Percentiles rank a stretch among this genome's conserved stretches.
phyloP scores from a whole-genome alignment of 2,888 invertebrate species.

The Timandra comae region DNA sequence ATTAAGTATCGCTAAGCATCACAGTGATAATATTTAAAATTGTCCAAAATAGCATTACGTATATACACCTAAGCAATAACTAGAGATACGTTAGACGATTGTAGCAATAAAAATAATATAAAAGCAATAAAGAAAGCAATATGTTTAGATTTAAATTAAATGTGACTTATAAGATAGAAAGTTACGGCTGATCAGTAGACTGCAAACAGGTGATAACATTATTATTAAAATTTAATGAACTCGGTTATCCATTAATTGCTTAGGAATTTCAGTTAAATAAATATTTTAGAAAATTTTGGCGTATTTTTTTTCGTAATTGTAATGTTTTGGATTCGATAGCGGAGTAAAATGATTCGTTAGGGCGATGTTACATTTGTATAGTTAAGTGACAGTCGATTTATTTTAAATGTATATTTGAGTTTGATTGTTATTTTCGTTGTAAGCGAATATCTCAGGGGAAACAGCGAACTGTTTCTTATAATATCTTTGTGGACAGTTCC shows the following conservation, averaged over 20 bases:
- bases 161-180: constrained; percentile 32
- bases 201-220: constrained; percentile 53
- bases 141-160: constrained; percentile 41
- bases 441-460: too few species aligned
- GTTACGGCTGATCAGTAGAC: constrained; percentile 53
- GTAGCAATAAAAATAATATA: constrained; percentile 22
- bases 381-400: too few species aligned
- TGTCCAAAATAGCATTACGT: constrained; percentile 57
- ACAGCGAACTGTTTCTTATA: too few species aligned
- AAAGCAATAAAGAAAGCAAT: constrained; percentile 40
- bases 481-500: too few species aligned
- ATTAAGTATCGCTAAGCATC: constrained; percentile 15
- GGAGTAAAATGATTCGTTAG: too few species aligned
- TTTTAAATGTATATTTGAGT: too few species aligned
- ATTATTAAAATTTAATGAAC: constrained; percentile 32
- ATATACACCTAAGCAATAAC: constrained; percentile 16
- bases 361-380: too few species aligned
- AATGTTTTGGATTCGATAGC: too few species aligned
- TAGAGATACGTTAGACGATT: constrained; percentile 29
- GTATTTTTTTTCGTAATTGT: too few species aligned
- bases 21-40: constrained; percentile 43
- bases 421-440: too few species aligned
- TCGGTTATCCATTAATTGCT: constrained; percentile 30
- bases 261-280: constrained; percentile 26
- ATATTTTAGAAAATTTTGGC: too few species aligned